Evolutionary conservation across 2,113 vertebrate species (phyloP).

Genomic region (Reinhardtius hippoglossoides): DNA sequence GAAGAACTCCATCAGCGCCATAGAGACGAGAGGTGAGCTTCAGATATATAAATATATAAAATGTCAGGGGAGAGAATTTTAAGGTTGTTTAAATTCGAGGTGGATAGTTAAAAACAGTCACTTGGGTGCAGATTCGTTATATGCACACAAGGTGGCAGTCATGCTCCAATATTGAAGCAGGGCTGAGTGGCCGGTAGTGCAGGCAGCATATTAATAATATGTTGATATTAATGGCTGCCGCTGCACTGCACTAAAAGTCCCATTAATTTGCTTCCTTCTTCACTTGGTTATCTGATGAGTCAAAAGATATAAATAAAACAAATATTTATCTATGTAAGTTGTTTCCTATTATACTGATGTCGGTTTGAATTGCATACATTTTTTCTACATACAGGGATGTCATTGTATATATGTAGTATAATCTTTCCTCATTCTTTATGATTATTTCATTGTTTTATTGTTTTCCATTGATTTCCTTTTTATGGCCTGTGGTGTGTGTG

Average conservation of each 20-base stretch:
- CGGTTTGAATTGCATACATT: neutral
- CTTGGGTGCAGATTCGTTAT: constrained; percentile 10
- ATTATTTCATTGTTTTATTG: neutral
- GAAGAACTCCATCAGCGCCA: constrained; percentile 92
- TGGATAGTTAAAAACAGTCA: neutral
- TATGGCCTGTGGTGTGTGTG: neutral
- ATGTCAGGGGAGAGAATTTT: neutral
- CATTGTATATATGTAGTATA: neutral
- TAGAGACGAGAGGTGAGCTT: constrained; percentile 92
- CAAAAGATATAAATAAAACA: neutral
- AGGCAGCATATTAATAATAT: constrained; percentile 3
- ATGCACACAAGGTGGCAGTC: constrained; percentile 75
- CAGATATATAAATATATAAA: neutral
- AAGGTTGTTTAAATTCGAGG: neutral
- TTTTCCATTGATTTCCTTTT: neutral
- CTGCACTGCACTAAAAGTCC: neutral
- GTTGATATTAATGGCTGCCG: constrained; percentile 1
- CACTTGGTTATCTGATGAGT: neutral
- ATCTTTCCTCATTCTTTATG: too few relatives aligned
- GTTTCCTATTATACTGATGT: neutral
- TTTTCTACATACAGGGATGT: neutral
- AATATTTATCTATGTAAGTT: neutral
- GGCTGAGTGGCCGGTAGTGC: neutral
- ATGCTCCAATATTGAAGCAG: constrained; percentile 48
- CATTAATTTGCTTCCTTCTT: neutral